phyloP scores from a whole-genome alignment of 2,888 invertebrate species.

The Dryococelus australis region DNA sequence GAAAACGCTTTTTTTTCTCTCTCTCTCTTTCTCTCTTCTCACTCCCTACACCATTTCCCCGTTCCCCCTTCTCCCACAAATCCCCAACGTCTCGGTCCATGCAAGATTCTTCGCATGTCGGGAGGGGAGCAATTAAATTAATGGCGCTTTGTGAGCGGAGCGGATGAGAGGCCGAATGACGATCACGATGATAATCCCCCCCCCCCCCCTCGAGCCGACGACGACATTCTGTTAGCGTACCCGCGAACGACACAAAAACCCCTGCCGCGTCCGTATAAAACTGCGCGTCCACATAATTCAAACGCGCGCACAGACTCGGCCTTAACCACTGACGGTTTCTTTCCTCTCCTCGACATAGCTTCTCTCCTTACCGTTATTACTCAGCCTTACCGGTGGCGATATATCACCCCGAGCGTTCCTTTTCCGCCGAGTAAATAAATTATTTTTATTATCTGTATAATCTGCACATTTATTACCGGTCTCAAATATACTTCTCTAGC shows the following conservation, averaged over 20 bases:
- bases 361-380: not conserved
- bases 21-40: no score
- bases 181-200: not conserved
- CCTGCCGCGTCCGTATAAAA: no score
- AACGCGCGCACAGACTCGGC: no score
- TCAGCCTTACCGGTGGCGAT: not conserved
- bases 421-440: not conserved
- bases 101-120: not conserved
- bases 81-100: not conserved
- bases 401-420: not conserved
- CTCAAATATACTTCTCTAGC: not conserved
- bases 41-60: not conserved
- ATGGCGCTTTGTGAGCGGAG: not conserved
- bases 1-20: no score
- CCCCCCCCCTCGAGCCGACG: not conserved
- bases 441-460: not conserved
- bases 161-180: not conserved
- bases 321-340: not conserved
- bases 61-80: not conserved
- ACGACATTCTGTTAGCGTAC: not conserved
- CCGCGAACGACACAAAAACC: no score
- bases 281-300: no score
- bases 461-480: not conserved
- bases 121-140: constrained; percentile 12
- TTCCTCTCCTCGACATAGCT: not conserved